Evolutionary conservation across 1,140 invertebrate species (phyloP), one percentile per base, ranked within the genome.

Genomic region (Lepidurus apus): DNA sequence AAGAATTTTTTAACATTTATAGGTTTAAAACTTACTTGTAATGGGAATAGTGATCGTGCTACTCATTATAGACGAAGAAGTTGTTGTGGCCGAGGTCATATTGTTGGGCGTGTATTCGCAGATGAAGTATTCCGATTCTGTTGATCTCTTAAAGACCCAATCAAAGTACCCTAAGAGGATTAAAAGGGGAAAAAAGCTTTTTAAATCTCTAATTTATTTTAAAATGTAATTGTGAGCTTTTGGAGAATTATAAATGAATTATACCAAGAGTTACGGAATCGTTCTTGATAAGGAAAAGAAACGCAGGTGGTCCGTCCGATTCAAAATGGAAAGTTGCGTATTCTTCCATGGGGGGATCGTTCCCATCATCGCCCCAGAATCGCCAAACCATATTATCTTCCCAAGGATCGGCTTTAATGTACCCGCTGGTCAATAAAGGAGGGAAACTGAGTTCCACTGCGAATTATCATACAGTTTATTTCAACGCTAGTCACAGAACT

Each of bases 241-340:
- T 34, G 3, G 0, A 3, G 2, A 34, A 34, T 34, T 34, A 34
- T 34, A 34, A 34, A 34, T 3, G 3, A 34, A 34, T 34, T 34
- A 65, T 65, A 65, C 53, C 53, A n/a, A 65, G 17, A 21, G 53
- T 65, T 7, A 65, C 13, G 13, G 53, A 65, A 65, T 65, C 53
- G n/a, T 65, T 65, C 53, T 65, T 65, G n/a, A 65, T 17, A 13
- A 65, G 53, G 53, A 65, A 65, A 65, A 65, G 53, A 17, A n/a
- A 65, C 17, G 53, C 53, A n/a, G 53, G 53, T 7, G 53, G 53
- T 65, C 21, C 53, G 53, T 65, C 53, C 6, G 53, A 11, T 65
- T 65, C 53, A 65, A 65, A 17, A 65, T 65, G 53, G 21, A 7
- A 9, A 7, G 6, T 21, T 7, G 53, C 13, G 3, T 11, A 65